Conservation (phyloP, 2,888 invertebrate species). For the Steinernema carpocapsae region DNA sequence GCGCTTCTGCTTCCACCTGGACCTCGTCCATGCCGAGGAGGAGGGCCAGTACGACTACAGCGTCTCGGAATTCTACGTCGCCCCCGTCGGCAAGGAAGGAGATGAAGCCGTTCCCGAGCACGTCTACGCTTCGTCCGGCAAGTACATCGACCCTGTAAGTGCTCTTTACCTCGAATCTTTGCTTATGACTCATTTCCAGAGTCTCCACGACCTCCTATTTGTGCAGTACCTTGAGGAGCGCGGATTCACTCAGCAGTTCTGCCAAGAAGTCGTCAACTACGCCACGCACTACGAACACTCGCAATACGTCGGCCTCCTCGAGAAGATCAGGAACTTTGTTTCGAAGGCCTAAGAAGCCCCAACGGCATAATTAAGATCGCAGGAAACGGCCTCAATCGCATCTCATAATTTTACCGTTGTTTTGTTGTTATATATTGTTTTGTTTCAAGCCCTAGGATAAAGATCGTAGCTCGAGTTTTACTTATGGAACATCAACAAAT, state of each 20-base stretch:
- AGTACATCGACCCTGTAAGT: conserved; percentile 90
- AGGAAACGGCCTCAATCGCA: neutral
- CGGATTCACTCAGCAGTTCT: conserved; percentile 90
- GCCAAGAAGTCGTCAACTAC: conserved; percentile 83
- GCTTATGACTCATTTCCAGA: neutral
- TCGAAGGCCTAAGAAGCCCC: conserved; percentile 38
- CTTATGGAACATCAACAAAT: neutral
- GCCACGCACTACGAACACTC: conserved; percentile 91
- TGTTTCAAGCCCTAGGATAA: no score
- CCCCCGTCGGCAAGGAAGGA: conserved; percentile 60
- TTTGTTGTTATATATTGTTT: conserved; percentile 6
- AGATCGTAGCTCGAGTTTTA: neutral
- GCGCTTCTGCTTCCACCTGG: conserved; percentile 70
- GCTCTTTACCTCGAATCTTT: conserved; percentile 2
- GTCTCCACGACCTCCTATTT: conserved; percentile 71
- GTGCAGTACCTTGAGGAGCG: conserved; percentile 95
- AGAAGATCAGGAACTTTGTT: conserved; percentile 85
- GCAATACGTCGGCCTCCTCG: conserved; percentile 85
- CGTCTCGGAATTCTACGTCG: conserved; percentile 89
- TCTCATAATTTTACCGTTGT: conserved; percentile 1
- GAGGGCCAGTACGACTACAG: conserved; percentile 78
- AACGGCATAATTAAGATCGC: neutral
- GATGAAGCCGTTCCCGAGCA: conserved; percentile 85
- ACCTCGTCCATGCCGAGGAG: conserved; percentile 60
- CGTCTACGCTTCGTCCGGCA: conserved; percentile 85